Conservation (phyloP, 2,888 invertebrate species). For the Eudemis profundana region DNA sequence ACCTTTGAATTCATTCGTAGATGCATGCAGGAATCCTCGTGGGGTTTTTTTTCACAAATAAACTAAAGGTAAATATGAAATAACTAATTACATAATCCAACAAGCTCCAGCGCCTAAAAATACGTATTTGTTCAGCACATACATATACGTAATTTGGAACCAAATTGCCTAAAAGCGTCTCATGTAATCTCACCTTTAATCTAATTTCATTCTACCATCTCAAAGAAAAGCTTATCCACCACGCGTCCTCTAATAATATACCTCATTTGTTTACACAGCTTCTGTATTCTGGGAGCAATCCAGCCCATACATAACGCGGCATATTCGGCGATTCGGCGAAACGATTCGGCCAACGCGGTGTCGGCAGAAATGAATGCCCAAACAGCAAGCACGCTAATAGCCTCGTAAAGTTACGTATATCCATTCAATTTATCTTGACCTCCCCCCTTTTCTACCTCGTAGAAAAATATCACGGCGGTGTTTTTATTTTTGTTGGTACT, state of each 20-base stretch:
- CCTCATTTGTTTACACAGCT: not conserved
- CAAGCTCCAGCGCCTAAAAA: not conserved
- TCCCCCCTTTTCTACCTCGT: constrained; percentile 44
- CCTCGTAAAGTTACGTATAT: constrained; percentile 66
- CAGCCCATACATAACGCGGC: constrained; percentile 51
- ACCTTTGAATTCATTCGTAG: no score
- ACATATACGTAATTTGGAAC: not conserved
- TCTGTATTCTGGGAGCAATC: not conserved
- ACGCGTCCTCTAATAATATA: not conserved
- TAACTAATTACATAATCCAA: no score
- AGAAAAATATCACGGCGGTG: constrained; percentile 35
- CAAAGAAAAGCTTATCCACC: not conserved
- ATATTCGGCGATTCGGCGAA: constrained; percentile 50
- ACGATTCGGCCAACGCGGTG: constrained; percentile 60
- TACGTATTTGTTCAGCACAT: not conserved
- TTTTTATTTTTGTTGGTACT: constrained; percentile 23
- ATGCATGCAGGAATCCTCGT: no score
- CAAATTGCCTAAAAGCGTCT: not conserved
- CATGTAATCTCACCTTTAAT: not conserved
- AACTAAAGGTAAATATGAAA: no score
- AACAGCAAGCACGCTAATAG: constrained; percentile 76
- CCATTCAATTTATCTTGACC: constrained; percentile 58
- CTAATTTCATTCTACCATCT: not conserved
- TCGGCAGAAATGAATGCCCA: constrained; percentile 65
- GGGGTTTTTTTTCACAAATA: no score